Percentiles rank a stretch among this genome's conserved stretches.
Evolutionary conservation across 2,113 vertebrate species (phyloP).

Genomic region (Heptranchias perlo): DNA sequence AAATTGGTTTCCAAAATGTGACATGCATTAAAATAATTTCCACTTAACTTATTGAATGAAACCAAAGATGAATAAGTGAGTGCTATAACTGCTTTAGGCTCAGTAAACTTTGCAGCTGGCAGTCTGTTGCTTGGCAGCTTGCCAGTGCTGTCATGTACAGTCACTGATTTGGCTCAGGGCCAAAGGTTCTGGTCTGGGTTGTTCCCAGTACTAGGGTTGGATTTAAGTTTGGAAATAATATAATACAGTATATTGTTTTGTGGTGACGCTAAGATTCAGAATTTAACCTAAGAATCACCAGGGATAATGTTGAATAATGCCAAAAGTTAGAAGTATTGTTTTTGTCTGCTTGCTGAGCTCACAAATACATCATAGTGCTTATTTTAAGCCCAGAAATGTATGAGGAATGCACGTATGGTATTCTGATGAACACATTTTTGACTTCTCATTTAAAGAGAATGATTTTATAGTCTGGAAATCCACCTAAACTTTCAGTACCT

Average conservation of each 20-base stretch:
- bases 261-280: background rate
- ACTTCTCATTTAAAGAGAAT: background rate
- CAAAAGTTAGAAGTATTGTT: background rate
- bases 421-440: background rate
- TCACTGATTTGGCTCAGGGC: slow-evolving; percentile 38
- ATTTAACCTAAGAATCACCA: background rate
- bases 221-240: slow-evolving; percentile 32
- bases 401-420: background rate
- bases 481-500: background rate
- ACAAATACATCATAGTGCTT: background rate
- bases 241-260: background rate
- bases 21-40: slow-evolving; percentile 38
- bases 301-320: background rate
- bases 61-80: slow-evolving; percentile 35
- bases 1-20: slow-evolving; percentile 38
- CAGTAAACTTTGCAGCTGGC: slow-evolving; percentile 39
- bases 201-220: slow-evolving; percentile 21
- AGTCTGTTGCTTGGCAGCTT: slow-evolving; percentile 35
- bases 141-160: slow-evolving; percentile 40
- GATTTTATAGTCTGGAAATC: background rate
- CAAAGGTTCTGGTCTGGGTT: slow-evolving; percentile 37
- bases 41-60: slow-evolving; percentile 36
- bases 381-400: background rate
- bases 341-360: background rate
- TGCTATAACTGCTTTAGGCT: slow-evolving; percentile 37